These are phyloP conservation scores for Falco peregrinus DNA, from an alignment of 2,797 vertebrate species.

Conservation along the genomic window DNA sequence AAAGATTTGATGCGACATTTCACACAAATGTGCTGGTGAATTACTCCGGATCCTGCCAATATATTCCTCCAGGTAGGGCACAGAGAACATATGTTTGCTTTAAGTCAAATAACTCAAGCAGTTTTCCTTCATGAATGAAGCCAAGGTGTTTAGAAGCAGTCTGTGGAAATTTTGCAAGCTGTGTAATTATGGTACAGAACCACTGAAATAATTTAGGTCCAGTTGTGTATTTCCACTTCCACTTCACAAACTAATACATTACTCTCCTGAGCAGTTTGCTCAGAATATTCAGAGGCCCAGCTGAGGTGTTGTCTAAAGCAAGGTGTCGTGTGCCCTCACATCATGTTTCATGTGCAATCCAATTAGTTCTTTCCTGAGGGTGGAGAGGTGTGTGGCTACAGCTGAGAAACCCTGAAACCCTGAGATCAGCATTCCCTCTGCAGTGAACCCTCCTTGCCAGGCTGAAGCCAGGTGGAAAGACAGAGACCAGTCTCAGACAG, in stretches of 20 bases:
- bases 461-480: not conserved
- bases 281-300: not conserved
- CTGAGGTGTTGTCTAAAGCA: not conserved
- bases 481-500: not conserved
- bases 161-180: not conserved
- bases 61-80: constrained; percentile 88
- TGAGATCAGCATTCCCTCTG: not conserved
- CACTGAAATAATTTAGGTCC: not conserved
- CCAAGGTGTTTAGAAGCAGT: not conserved
- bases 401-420: not conserved
- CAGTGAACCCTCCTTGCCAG: too few species aligned
- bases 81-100: not conserved
- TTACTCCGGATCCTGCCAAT: constrained; percentile 87
- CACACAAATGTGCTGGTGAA: constrained; percentile 93
- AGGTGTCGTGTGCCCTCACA: not conserved
- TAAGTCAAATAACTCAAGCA: not conserved
- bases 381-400: not conserved
- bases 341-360: not conserved
- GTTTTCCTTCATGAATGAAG: not conserved
- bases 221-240: not conserved
- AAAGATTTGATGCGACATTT: constrained; percentile 92
- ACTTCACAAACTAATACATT: not conserved
- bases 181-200: not conserved
- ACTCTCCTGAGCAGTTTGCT: not conserved
- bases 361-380: not conserved